Conservation (phyloP, 1,140 invertebrate genomes). For the Lysiphlebus fabarum region DNA sequence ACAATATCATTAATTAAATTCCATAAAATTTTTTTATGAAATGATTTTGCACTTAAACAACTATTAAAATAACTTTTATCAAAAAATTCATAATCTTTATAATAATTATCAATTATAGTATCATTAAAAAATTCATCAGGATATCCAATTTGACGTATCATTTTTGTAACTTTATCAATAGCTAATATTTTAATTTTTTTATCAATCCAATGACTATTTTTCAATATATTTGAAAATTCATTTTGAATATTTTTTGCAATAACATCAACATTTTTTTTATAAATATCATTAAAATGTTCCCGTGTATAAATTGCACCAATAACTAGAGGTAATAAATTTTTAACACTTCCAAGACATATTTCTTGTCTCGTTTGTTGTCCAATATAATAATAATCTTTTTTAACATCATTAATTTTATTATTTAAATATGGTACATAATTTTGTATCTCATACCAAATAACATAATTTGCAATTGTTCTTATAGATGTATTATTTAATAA, state of each 20-base stretch:
- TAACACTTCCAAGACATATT: too few relatives aligned
- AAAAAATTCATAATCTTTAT: slow-evolving; percentile 48
- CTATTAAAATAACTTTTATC: neutral
- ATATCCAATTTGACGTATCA: slow-evolving; percentile 50
- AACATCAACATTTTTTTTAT: too few relatives aligned
- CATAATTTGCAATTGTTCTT: slow-evolving; percentile 37
- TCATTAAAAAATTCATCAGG: slow-evolving; percentile 54
- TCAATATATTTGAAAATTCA: slow-evolving; percentile 26
- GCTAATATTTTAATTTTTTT: slow-evolving; percentile 50
- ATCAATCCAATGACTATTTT: slow-evolving; percentile 58
- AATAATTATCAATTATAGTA: slow-evolving; percentile 51
- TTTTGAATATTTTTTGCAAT: neutral
- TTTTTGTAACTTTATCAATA: slow-evolving; percentile 43
- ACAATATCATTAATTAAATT: too few relatives aligned
- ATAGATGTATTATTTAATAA: slow-evolving; percentile 60
- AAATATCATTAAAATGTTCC: too few relatives aligned
- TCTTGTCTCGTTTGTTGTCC: too few relatives aligned
- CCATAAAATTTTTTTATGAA: too few relatives aligned
- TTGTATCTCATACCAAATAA: slow-evolving; percentile 31
- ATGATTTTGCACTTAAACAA: neutral
- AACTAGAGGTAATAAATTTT: too few relatives aligned
- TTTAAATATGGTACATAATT: slow-evolving; percentile 1
- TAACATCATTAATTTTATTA: neutral
- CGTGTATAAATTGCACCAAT: too few relatives aligned
- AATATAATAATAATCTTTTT: too few relatives aligned